Evolutionary conservation across 2,113 vertebrate genomes (phyloP).

Genomic region (Chaenocephalus aceratus): DNA sequence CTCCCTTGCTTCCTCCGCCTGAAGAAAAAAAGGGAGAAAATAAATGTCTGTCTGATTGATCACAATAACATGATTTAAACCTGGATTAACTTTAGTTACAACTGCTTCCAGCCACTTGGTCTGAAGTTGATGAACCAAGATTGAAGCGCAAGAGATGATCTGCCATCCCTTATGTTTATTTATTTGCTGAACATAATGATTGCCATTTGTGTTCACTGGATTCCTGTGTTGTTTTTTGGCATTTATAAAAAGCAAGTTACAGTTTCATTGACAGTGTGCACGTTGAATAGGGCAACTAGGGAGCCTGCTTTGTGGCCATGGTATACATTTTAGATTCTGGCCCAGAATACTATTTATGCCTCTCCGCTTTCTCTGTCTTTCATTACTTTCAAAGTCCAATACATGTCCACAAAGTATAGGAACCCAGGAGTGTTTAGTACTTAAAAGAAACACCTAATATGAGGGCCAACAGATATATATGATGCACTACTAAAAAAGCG

Average conservation of each 20-base stretch:
- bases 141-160: neutral
- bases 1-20: constrained; percentile 95
- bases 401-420: neutral
- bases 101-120: neutral
- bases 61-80: neutral
- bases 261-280: neutral
- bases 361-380: neutral
- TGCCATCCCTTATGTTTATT: neutral
- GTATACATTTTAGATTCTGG: neutral
- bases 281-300: neutral
- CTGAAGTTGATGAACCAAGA: neutral
- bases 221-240: neutral
- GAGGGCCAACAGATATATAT: neutral
- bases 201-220: too few species aligned
- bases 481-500: neutral
- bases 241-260: too few species aligned
- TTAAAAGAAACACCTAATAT: neutral
- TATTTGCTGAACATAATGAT: neutral
- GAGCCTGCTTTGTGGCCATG: neutral
- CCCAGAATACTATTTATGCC: neutral
- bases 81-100: neutral
- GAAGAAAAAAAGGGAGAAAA: neutral
- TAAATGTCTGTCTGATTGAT: neutral
- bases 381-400: neutral
- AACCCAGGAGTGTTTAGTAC: neutral